Evolutionary conservation across 2,888 invertebrate genomes (phyloP), one percentile per base, ranked within the genome.

Genomic region (Smittia aterrima): DNA sequence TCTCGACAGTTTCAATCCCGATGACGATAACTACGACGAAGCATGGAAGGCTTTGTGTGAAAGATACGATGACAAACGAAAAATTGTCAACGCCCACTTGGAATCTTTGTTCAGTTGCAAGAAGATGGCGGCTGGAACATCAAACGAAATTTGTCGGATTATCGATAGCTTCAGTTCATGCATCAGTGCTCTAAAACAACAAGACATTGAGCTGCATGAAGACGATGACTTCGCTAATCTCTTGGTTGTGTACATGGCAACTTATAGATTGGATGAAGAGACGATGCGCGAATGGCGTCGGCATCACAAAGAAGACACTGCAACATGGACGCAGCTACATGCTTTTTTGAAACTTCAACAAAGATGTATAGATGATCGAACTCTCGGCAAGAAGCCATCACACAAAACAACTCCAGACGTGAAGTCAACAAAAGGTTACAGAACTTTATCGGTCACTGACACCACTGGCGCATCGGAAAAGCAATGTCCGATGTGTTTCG

Each of bases 11-110:
- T 41, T 74, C 0, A 40, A 18, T 7, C n/a, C 13, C 1, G 64
- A 13, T 40, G 66, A 66, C 13, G 25, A 20, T 1, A 66, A 66
- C 47, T 74, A 74, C 18, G 66, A 32, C 18, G 66, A 74, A 11
- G 74, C 74, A 16, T 74, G 74, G 74, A 64, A 74, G 4, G 7
- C 64, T 38, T 6, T 38, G 38, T 7, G 11, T 7, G 11, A 38
- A 7, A 6, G 38, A 11, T 38, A 38, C 11, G 7, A 38, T 38
- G 38, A 38, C 11, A 38, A 7, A 38, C 6, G 38, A 38, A 38
- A 38, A 38, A 38, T 38, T 11, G 11, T 7, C 6, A 7, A 6
- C 6, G 11, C 6, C 6, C 38, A 38, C 11, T 11, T 38, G 38
- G 6, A 6, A 11, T 7, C 7, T 38, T 7, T 38, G 7, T 7